Evolutionary conservation across 2,113 vertebrate species (phyloP).

Genomic region (Hyperoodon ampullatus): DNA sequence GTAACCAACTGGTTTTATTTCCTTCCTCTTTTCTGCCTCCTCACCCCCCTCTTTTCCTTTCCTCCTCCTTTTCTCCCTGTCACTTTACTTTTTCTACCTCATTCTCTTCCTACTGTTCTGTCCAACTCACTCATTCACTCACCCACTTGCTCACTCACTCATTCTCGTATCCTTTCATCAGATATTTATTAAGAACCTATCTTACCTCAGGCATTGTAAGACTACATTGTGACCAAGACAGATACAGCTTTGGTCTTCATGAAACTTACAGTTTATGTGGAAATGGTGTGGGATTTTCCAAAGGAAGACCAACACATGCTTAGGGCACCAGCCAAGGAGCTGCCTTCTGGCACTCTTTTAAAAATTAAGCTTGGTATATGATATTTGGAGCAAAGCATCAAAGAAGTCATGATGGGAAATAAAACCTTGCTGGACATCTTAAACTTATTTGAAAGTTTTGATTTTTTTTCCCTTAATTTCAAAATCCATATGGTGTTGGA

Average conservation of each 20-base stretch:
- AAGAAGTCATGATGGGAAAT: not conserved
- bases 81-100: not conserved
- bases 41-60: not conserved
- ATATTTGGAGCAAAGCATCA: not conserved
- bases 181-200: not conserved
- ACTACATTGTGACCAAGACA: not conserved
- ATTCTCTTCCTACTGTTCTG: not conserved
- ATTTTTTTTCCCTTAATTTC: slow-evolving; percentile 38
- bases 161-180: not conserved
- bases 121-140: not conserved
- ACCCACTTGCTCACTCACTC: not conserved
- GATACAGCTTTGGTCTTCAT: not conserved
- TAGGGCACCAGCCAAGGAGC: not conserved
- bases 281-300: not conserved
- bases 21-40: not conserved
- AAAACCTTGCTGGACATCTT: slow-evolving; percentile 26
- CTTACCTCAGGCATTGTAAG: not conserved
- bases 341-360: accelerated
- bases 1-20: not conserved
- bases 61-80: not conserved
- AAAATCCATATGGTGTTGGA: slow-evolving; percentile 72
- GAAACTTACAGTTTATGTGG: not conserved
- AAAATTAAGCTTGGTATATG: not conserved
- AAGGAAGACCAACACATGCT: not conserved
- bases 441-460: slow-evolving; percentile 53